These are phyloP conservation scores for Hozukius guyotensis DNA, from an alignment of 2,797 vertebrate species.

Conservation along the genomic window DNA sequence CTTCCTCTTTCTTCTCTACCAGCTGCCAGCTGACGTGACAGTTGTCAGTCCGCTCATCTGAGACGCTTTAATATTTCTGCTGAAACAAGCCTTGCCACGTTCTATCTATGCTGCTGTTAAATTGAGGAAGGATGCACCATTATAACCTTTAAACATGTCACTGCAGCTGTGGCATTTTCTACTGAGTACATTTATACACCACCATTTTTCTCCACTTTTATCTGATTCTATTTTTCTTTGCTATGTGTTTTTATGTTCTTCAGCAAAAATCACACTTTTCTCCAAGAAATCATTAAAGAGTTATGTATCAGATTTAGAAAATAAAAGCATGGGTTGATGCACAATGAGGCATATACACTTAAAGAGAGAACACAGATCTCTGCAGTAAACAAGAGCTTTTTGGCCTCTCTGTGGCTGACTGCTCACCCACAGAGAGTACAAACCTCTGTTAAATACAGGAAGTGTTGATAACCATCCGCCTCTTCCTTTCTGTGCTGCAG, in stretches of 20 bases:
- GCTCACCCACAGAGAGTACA: constrained; percentile 21
- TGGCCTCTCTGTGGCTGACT: background rate
- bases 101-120: background rate
- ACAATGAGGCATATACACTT: background rate
- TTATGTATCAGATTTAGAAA: background rate
- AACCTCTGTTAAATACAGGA: constrained; percentile 55
- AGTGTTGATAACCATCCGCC: constrained; percentile 36
- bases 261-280: background rate
- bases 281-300: background rate
- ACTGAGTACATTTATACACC: background rate
- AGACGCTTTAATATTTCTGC: background rate
- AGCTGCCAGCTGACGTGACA: constrained; percentile 3
- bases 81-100: background rate
- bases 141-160: background rate
- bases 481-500: constrained; percentile 26
- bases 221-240: background rate
- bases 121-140: background rate
- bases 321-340: background rate
- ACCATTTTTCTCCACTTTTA: background rate
- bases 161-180: background rate
- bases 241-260: background rate
- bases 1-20: constrained; percentile 41
- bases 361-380: no score
- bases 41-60: background rate
- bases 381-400: background rate